Percentiles rank a stretch among this genome's conserved stretches.
phyloP scores from a whole-genome alignment of 2,113 vertebrate species.

The Brienomyrus longianalis region DNA sequence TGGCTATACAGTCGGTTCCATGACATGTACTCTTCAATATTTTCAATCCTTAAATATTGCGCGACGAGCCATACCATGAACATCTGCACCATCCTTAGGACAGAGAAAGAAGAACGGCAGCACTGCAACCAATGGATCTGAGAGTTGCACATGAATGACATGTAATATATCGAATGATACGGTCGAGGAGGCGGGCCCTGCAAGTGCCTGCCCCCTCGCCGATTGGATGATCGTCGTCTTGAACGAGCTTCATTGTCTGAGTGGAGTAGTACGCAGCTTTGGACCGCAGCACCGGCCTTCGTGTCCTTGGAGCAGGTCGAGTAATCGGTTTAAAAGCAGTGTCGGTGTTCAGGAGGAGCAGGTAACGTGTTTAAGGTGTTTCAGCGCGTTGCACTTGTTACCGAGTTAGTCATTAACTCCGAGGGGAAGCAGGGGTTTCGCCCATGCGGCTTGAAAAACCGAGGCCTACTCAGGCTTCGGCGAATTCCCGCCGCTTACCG shows the following conservation, averaged over 20 bases:
- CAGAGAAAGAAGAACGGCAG: neutral
- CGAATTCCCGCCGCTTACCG: slow-evolving; percentile 2
- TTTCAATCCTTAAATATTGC: neutral
- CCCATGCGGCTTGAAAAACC: neutral
- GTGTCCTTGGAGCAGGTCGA: slow-evolving; percentile 19
- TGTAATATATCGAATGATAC: neutral
- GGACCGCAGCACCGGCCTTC: neutral
- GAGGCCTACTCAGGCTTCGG: slow-evolving; percentile 12
- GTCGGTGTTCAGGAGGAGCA: slow-evolving; percentile 14
- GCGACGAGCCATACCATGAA: neutral
- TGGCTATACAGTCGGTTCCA: neutral
- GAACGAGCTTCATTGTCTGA: slow-evolving; percentile 5
- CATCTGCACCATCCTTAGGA: neutral
- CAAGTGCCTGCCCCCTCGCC: neutral
- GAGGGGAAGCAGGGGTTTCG: neutral
- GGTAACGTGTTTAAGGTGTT: neutral
- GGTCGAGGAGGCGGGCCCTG: neutral
- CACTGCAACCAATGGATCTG: neutral
- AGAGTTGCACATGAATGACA: neutral
- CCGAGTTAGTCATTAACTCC: neutral
- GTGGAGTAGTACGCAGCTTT: neutral
- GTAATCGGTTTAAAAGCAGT: neutral
- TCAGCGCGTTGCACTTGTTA: neutral
- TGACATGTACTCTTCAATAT: neutral
- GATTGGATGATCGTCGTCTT: neutral